These are phyloP conservation scores for Plumapathes pennacea DNA, from an alignment of 92 coral and sea anemone genomes.

Conservation along the genomic window DNA sequence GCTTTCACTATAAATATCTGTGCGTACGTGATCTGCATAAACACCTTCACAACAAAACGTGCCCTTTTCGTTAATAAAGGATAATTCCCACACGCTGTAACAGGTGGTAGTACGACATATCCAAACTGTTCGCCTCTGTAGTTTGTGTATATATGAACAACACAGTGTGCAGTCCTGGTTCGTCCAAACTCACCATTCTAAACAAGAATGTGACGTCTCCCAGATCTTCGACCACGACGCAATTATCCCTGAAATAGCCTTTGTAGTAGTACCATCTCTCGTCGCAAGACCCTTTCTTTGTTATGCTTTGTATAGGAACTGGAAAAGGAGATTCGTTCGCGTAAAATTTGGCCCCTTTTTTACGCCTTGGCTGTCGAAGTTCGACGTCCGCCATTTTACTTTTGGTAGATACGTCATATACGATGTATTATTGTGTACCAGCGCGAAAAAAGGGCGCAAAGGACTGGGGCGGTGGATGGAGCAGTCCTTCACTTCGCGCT, in stretches of 20 bases:
- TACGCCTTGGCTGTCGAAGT: constrained; percentile 70
- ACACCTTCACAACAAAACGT: too few species aligned
- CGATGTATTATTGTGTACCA: too few species aligned
- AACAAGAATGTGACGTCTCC: constrained; percentile 89
- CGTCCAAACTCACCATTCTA: constrained; percentile 70
- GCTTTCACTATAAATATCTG: too few species aligned
- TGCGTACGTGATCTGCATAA: too few species aligned
- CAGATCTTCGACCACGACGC: constrained; percentile 77
- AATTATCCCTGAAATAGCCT: constrained; percentile 75
- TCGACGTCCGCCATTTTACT: constrained; percentile 76
- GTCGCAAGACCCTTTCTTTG: constrained; percentile 50
- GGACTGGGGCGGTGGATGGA: too few species aligned
- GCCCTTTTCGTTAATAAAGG: too few species aligned
- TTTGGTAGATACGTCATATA: background rate
- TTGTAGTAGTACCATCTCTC: constrained; percentile 87
- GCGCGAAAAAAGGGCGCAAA: too few species aligned
- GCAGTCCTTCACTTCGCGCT: too few species aligned
- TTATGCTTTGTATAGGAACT: constrained; percentile 74
- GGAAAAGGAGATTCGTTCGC: constrained; percentile 87
- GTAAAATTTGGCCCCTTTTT: constrained; percentile 68
- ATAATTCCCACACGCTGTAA: too few species aligned
- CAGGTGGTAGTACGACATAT: too few species aligned
- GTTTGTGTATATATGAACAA: background rate
- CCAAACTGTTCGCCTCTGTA: too few species aligned
- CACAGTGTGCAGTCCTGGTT: background rate